phyloP scores from a whole-genome alignment of 30 jellyfish, hydroid and myxozoan species.

The Aurelia sp. region DNA sequence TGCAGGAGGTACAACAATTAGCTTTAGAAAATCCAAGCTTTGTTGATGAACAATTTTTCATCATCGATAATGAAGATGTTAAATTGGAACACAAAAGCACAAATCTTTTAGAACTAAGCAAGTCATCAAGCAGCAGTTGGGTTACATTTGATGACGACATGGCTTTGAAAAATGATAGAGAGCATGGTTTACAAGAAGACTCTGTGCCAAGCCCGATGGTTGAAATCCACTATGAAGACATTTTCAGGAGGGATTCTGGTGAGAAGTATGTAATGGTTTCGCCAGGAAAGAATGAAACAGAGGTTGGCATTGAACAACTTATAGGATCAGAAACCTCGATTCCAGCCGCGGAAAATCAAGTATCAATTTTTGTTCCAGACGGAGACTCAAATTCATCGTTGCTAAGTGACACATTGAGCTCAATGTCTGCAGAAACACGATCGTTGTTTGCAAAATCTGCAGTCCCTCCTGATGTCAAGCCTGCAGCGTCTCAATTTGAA shows the following conservation, averaged over 20 bases:
- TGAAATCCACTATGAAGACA: conserved; percentile 44
- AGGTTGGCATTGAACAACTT: neutral
- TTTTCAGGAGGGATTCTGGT: neutral
- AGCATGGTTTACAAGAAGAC: neutral
- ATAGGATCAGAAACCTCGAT: neutral
- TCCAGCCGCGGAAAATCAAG: conserved; percentile 8
- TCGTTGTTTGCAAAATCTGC: conserved; percentile 23
- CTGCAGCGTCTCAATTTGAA: too few relatives aligned
- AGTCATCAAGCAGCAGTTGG: conserved; percentile 15
- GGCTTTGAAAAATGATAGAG: too few relatives aligned
- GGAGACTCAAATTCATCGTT: conserved; percentile 17
- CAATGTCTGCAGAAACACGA: conserved; percentile 51
- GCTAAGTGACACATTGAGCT: conserved; percentile 48
- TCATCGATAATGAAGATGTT: conserved; percentile 30
- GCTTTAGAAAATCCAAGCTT: conserved; percentile 17
- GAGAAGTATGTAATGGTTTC: conserved; percentile 38
- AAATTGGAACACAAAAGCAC: conserved; percentile 6
- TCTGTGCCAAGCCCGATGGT: conserved; percentile 26
- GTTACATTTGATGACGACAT: conserved; percentile 47
- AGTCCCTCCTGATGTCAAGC: neutral
- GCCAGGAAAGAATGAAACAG: conserved; percentile 13
- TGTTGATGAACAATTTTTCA: conserved; percentile 30
- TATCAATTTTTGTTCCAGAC: neutral
- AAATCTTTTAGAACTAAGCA: neutral
- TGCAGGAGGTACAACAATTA: too few relatives aligned